Conservation (phyloP, 2,888 invertebrate species). For the Lasiommata megera region DNA sequence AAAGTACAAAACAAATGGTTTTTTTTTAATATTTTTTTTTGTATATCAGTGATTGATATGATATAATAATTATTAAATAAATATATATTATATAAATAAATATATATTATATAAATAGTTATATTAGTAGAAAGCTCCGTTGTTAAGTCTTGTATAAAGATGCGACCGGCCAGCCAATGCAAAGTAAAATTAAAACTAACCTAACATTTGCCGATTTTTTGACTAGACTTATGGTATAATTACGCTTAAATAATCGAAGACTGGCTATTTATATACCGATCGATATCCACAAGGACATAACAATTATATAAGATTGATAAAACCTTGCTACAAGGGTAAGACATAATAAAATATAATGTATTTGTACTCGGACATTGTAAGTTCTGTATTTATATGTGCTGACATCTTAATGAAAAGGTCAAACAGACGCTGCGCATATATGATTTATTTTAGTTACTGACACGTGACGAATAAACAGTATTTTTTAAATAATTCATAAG, state of each 20-base stretch:
- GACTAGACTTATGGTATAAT: conserved; percentile 13
- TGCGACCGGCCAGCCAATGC: too few relatives aligned
- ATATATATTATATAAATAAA: too few relatives aligned
- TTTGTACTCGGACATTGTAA: not conserved
- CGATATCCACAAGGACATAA: conserved; percentile 17
- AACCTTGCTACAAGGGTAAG: not conserved
- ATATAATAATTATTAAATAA: too few relatives aligned
- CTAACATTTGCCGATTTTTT: not conserved
- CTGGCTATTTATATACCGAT: conserved; percentile 30
- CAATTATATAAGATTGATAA: conserved; percentile 14
- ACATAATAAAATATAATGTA: not conserved
- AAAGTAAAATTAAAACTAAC: not conserved
- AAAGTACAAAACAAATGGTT: too few relatives aligned
- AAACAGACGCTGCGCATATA: not conserved
- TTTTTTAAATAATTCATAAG: too few relatives aligned
- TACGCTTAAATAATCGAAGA: conserved; percentile 33
- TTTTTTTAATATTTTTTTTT: too few relatives aligned
- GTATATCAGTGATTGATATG: too few relatives aligned
- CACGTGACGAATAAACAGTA: too few relatives aligned
- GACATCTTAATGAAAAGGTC: not conserved
- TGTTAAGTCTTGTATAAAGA: too few relatives aligned
- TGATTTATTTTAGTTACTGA: too few relatives aligned
- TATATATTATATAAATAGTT: too few relatives aligned
- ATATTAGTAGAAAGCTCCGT: too few relatives aligned
- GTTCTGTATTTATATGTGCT: not conserved